Evolutionary conservation across 1,140 invertebrate species (phyloP), one percentile per base, ranked within the genome.

Genomic region (Saccostrea cuccullata): DNA sequence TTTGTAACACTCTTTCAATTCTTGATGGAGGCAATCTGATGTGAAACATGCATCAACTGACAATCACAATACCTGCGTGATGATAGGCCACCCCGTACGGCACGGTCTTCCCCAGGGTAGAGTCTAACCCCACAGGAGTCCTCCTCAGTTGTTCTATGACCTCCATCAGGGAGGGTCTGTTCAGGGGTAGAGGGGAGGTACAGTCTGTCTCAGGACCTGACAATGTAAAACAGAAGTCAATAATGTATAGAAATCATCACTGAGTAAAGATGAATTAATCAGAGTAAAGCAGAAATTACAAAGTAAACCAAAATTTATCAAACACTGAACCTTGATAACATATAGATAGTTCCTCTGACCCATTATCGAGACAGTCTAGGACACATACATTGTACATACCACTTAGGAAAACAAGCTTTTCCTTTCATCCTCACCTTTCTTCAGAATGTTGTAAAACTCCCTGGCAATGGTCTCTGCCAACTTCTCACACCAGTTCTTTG

Each of bases 51-150:
- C 5, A 47, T 8, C 47, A 47, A 6, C 5, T 47, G 47, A 47
- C 47, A 47, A 47, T 47, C 47, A 47, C 9, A 20, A 89, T 92
- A 96, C 96, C 99, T 91, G 99, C 98, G 96, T 99, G 99, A 96
- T 99, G 99, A 96, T 98, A 99, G 20, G 98, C 98, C 84, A 99
- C 97, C 87, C 98, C 98, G 96, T 97, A 98, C 26, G 97, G 97
- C 82, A 99, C 96, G 40, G 97, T 97, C 91, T 96, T 97, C 83
- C 96, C 96, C 86, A 99, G 95, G 73, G 97, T 95, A 47, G 95
- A 93, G 95, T 99, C 98, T 40, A 99, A 95, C 26, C 98, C 98
- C 58, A 97, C 97, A 60, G 98, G 98, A 94, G 97, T 97, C 90
- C 97, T 96, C 92, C 97, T 97, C 5, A 99, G 94, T 94, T 99